Evolutionary conservation across 2,113 vertebrate species (phyloP).

Genomic region (Pseudopipra pipra): DNA sequence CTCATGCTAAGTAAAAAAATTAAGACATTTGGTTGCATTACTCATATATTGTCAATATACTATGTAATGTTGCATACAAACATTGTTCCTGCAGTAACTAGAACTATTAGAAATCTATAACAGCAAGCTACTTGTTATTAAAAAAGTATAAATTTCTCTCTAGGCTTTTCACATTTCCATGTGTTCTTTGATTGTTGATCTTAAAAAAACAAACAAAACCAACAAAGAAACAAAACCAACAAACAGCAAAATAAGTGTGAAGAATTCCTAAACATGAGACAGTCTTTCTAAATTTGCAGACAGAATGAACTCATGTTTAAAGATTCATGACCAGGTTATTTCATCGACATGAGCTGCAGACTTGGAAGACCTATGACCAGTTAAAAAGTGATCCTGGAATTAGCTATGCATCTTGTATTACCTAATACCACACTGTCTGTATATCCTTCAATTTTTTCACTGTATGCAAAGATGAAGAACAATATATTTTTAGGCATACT

Average conservation of each 20-base stretch:
- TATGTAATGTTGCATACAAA: neutral
- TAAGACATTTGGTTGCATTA: neutral
- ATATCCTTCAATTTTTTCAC: neutral
- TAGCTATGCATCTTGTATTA: neutral
- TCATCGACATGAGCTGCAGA: neutral
- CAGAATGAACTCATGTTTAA: neutral
- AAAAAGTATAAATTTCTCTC: neutral
- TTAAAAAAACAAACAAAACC: neutral
- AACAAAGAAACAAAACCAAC: neutral
- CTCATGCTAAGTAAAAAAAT: neutral
- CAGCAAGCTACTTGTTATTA: neutral
- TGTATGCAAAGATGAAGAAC: neutral
- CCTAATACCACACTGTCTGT: neutral
- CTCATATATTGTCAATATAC: neutral
- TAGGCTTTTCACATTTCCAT: neutral
- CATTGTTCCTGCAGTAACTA: neutral
- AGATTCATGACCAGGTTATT: neutral
- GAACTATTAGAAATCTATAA: neutral
- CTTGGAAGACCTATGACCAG: neutral
- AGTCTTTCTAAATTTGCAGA: neutral
- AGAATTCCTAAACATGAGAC: neutral
- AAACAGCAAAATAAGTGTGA: neutral
- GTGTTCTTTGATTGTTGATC: neutral
- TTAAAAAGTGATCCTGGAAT: neutral
- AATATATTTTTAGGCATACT: neutral